These are phyloP conservation scores for Cheilosia vulpina DNA, from an alignment of 2,888 invertebrate species.

Conservation along the genomic window DNA sequence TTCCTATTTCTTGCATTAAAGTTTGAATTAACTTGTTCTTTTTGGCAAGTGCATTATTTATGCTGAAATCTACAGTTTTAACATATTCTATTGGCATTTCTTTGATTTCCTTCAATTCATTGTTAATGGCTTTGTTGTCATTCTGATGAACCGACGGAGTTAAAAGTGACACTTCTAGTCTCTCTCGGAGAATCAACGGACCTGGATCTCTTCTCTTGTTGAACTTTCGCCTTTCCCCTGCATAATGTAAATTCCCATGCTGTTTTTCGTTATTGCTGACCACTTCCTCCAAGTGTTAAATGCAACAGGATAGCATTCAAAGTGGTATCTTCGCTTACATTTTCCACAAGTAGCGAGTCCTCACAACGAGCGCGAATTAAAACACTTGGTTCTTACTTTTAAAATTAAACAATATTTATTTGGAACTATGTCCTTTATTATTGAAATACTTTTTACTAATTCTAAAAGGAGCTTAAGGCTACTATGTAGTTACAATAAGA, in stretches of 20 bases:
- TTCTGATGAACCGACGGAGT: too few species aligned
- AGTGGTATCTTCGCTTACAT: not conserved
- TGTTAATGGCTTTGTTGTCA: not conserved
- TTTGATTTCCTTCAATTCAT: not conserved
- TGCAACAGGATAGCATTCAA: not conserved
- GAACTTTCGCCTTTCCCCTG: slow-evolving; percentile 1
- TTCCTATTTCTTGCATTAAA: slow-evolving; percentile 1
- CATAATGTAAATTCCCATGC: not conserved
- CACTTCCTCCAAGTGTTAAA: not conserved
- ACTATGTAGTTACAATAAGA: too few species aligned
- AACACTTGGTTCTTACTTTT: too few species aligned
- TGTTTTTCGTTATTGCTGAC: slow-evolving; percentile 3
- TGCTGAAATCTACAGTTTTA: slow-evolving; percentile 3
- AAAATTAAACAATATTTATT: too few species aligned
- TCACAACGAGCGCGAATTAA: not conserved
- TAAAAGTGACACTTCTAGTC: too few species aligned
- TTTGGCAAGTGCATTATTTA: not conserved
- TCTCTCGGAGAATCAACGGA: not conserved
- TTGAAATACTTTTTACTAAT: too few species aligned
- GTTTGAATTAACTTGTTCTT: not conserved
- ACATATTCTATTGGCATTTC: not conserved
- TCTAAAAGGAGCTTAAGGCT: too few species aligned
- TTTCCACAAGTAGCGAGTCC: slow-evolving; percentile 5
- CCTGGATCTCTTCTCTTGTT: not conserved
- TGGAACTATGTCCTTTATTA: too few species aligned